These are phyloP conservation scores for Drosophila gaucha DNA, from an alignment of 2,888 invertebrate species.

Conservation along the genomic window DNA sequence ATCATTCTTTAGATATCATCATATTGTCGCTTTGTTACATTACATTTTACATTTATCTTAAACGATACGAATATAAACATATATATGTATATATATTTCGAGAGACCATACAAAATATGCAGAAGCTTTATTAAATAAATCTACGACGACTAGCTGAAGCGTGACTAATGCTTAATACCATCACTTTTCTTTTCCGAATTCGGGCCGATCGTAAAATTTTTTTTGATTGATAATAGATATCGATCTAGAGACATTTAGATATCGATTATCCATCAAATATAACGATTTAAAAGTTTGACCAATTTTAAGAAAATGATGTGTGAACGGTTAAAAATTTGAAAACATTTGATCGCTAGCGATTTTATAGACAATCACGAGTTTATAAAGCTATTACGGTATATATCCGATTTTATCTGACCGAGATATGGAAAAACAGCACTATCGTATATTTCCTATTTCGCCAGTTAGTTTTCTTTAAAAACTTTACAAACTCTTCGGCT, in stretches of 20 bases:
- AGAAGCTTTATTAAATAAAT: constrained; percentile 64
- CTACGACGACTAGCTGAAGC: constrained; percentile 76
- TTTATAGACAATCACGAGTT: neutral
- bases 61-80: constrained; percentile 30
- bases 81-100: constrained; percentile 18
- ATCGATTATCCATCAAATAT: neutral
- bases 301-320: neutral
- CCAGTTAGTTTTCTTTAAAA: constrained; percentile 42
- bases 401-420: neutral
- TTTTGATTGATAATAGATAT: constrained; percentile 12
- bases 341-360: neutral
- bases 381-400: neutral
- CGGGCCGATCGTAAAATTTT: neutral
- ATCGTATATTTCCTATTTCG: constrained; percentile 6
- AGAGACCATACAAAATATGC: constrained; percentile 70
- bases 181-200: neutral
- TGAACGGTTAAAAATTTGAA: neutral
- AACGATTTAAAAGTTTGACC: neutral
- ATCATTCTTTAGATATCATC: constrained; percentile 72
- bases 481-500: constrained; percentile 32
- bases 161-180: constrained; percentile 50
- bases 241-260: neutral
- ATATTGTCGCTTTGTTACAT: constrained; percentile 78
- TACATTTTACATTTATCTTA: constrained; percentile 74
- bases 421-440: constrained; percentile 1